These are phyloP conservation scores for Heliothis subflexa DNA, from an alignment of 1,140 invertebrate genomes.

Conservation along the genomic window DNA sequence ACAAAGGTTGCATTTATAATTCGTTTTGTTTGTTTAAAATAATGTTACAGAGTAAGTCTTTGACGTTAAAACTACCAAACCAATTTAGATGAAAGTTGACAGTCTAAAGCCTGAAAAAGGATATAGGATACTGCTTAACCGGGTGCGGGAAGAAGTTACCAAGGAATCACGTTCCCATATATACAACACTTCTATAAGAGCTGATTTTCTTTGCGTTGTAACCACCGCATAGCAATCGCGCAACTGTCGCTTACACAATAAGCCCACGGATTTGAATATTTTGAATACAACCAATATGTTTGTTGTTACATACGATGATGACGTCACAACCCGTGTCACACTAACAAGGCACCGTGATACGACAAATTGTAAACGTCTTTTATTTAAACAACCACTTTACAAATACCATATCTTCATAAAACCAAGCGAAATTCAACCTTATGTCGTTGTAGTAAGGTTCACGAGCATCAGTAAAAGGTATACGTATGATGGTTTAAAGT, in stretches of 20 bases:
- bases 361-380: constrained; percentile 50
- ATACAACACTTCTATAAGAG: too few relatives aligned
- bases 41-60: too few relatives aligned
- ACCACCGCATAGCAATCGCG: not conserved
- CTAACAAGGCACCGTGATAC: constrained; percentile 42
- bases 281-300: constrained; percentile 28
- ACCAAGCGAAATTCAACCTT: constrained; percentile 11
- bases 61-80: too few relatives aligned
- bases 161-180: too few relatives aligned
- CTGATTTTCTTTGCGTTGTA: too few relatives aligned
- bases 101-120: too few relatives aligned
- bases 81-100: too few relatives aligned
- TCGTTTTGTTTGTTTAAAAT: too few relatives aligned
- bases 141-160: too few relatives aligned
- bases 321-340: constrained; percentile 42
- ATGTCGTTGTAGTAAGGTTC: not conserved
- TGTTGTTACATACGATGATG: constrained; percentile 42
- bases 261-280: constrained; percentile 26
- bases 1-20: too few relatives aligned
- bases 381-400: constrained; percentile 35
- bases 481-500: constrained; percentile 1
- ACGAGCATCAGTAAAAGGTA: not conserved
- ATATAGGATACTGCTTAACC: too few relatives aligned
- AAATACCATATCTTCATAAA: not conserved
- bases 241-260: not conserved